These are phyloP conservation scores for Anthopleura xanthogrammica DNA, from an alignment of 92 coral and sea anemone genomes.

Conservation along the genomic window DNA sequence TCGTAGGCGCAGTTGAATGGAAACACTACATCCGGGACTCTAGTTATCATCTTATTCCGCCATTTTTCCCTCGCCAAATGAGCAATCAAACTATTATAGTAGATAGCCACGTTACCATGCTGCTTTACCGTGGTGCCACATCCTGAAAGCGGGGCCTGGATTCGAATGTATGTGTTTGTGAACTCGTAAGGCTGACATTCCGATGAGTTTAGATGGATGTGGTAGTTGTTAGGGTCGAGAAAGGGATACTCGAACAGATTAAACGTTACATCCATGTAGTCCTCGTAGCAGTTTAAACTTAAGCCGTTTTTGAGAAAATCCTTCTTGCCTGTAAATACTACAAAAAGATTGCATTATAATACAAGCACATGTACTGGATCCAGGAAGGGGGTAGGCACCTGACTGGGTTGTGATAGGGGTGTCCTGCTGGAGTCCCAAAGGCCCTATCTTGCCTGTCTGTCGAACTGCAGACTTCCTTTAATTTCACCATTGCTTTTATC, in stretches of 20 bases:
- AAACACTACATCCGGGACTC: conserved; percentile 32
- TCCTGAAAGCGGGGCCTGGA: conserved; percentile 52
- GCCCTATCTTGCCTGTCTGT: too few species aligned
- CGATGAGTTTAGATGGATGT: conserved; percentile 55
- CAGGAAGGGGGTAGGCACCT: too few species aligned
- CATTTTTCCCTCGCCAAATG: conserved; percentile 11
- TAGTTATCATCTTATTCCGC: conserved; percentile 11
- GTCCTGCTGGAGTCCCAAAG: too few species aligned
- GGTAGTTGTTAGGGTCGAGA: conserved; percentile 51
- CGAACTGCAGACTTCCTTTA: too few species aligned
- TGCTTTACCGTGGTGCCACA: conserved; percentile 53
- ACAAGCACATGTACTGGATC: too few species aligned
- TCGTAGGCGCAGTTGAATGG: conserved; percentile 42
- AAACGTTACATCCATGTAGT: conserved; percentile 53
- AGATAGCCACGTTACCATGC: conserved; percentile 23
- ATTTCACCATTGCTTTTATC: too few species aligned
- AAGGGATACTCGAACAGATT: conserved; percentile 58
- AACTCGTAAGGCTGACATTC: conserved; percentile 46
- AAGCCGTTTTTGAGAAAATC: conserved; percentile 45
- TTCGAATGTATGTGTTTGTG: conserved; percentile 36
- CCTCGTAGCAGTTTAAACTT: conserved; percentile 37
- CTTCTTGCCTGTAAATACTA: conserved; percentile 23
- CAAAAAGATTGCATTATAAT: not conserved
- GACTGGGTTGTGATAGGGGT: too few species aligned
- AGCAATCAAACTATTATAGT: conserved; percentile 34